A percentile compares a stretch with the other conserved stretches of the same genome.
These are phyloP conservation scores for Electrophaes corylata DNA, from an alignment of 2,888 invertebrate species.

Conservation along the genomic window DNA sequence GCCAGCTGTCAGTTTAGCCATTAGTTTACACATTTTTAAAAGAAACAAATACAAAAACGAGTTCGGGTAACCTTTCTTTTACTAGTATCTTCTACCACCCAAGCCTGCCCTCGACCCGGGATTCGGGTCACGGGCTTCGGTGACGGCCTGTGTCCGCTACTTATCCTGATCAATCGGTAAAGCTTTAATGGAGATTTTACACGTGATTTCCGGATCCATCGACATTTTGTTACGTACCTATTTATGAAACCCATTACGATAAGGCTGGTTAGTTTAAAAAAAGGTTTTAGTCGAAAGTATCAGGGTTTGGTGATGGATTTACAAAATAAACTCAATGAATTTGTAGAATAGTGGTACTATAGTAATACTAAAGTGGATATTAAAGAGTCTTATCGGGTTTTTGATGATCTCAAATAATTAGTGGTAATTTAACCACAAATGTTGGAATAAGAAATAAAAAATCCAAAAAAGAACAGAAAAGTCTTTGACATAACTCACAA, in stretches of 20 bases:
- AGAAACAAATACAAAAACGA: not conserved
- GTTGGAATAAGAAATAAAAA: too few species aligned
- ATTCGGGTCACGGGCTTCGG: constrained; percentile 77
- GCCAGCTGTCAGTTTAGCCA: too few species aligned
- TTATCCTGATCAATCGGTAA: constrained; percentile 78
- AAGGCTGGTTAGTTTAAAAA: constrained; percentile 41
- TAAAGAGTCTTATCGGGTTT: too few species aligned
- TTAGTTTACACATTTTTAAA: too few species aligned
- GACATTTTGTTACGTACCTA: constrained; percentile 57
- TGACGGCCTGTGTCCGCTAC: constrained; percentile 69
- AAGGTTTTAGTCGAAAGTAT: constrained; percentile 10
- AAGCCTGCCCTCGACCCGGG: constrained; percentile 55
- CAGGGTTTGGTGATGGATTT: constrained; percentile 12
- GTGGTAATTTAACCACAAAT: too few species aligned
- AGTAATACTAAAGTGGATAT: too few species aligned
- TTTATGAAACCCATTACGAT: constrained; percentile 56
- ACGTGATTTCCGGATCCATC: constrained; percentile 73
- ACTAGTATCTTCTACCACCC: constrained; percentile 35
- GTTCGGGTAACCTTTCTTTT: not conserved
- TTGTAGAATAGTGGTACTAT: not conserved
- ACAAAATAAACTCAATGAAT: not conserved
- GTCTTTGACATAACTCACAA: too few species aligned
- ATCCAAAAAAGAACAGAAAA: too few species aligned
- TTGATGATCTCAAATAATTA: too few species aligned
- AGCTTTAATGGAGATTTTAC: constrained; percentile 81